Evolutionary conservation across 2,888 invertebrate species (phyloP), one percentile per base, ranked within the genome.

Genomic region (Patella caerulea): DNA sequence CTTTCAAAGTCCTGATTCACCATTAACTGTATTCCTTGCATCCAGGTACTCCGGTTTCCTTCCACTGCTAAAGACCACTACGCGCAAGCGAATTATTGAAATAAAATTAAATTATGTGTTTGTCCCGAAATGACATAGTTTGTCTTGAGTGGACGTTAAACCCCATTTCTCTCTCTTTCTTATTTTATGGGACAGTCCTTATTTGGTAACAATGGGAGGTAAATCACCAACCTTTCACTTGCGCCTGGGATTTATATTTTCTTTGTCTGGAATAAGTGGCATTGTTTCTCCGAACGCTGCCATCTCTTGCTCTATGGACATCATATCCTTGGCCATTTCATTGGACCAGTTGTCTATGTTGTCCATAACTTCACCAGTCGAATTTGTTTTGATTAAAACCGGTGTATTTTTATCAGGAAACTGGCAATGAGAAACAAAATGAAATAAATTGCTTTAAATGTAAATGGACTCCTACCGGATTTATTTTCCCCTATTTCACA

Each of bases 281-380:
- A 84, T 80, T 24, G 78, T 82, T 70, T 91, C 91, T 3, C 91
- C 90, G 79, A 91, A 91, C 2, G 91, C 91, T 70, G 88, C 90
- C 79, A 87, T 84, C 78, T 91, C 91, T 78, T 91, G 88, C 76
- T 90, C 89, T 45, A 91, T 76, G 1, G 90, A 86, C 88, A 91
- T 88, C 90, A 91, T 91, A 45, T 89, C 90, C 24, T 86, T 83
- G 17, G 91, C 91, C 90, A 91, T 89, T 19, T 87, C 86, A 82
- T 91, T 91, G 76, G 85, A 84, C 91, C 91, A 91, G 74, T 89
- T 87, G 19, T 85, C 88, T 15, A 91, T 79, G 17, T 74, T 84
- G 72, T 85, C 82, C 75, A 85, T 83, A 83, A 88, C 84, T n/a
- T 84, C 85, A 82, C 85, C 83, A 78, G 81, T 79, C 14, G 65